Base-by-base conservation (phyloP, 1,140 invertebrate species). In the Pseudomyrmex sp. region DNA sequence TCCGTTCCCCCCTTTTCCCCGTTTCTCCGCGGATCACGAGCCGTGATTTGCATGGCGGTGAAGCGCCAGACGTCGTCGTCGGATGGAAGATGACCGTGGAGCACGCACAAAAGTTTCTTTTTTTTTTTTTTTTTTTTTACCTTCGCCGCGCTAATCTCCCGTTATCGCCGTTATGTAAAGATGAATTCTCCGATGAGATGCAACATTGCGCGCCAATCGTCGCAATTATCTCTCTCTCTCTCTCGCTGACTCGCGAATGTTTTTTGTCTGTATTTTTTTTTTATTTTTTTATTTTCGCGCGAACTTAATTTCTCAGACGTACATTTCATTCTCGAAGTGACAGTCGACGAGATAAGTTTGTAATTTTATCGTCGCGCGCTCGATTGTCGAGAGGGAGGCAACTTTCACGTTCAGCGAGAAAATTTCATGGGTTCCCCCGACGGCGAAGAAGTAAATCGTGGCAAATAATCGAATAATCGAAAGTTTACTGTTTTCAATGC, bases 401-500 rank as follows among this genome's bases (percentile, higher is more conserved):
- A 82, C 70, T 82, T 75, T 73, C 69, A 73, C 59, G 52, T 58
- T 35, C 35, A 58, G 54, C 54, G 46, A 5, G 69, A 48, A 82
- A 82, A 82, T 82, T 82, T 82, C 26, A 75, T 20, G 44, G 5
- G 13, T 61, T 54, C 46, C 0, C 35, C 35, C 72, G 18, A 74
- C 61, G 58, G 79, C 79, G 58, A 13, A n/a, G 4, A 46, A 13
- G 70, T 75, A 80, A 80, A 54, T 82, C 48, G 58, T 18, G 50
- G 12, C 63, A 82, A 73, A 69, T 87, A 86, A 88, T 87, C 85
- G 86, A 87, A 58, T 80, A 63, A 86, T 87, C 86, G 80, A 79
- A 69, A 77, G 80, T 83, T 86, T 73, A 85, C 80, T 65, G 58
- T 88, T 88, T 88, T 88, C 56, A 88, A 88, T 88, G 72, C 86